phyloP scores from a whole-genome alignment of 2,797 vertebrate genomes.

The Mus minutoides region DNA sequence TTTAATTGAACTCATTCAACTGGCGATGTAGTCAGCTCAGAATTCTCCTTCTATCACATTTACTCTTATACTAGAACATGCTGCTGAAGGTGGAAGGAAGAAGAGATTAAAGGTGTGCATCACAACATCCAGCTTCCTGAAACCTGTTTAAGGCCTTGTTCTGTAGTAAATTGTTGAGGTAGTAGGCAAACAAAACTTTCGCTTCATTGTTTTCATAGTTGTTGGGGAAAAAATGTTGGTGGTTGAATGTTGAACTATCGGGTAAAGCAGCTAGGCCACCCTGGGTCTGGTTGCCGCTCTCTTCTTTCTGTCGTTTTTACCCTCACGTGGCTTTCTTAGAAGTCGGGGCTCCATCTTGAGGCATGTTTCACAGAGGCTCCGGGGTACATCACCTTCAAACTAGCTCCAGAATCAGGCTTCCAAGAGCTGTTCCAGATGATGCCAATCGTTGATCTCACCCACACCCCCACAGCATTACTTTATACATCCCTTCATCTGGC shows the following conservation, averaged over 20 bases:
- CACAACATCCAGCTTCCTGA: not conserved
- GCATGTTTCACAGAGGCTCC: not conserved
- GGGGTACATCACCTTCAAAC: not conserved
- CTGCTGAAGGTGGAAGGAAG: not conserved
- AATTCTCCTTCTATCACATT: not conserved
- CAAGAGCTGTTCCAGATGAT: not conserved
- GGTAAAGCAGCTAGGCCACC: not conserved
- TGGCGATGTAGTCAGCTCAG: not conserved
- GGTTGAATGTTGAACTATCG: not conserved
- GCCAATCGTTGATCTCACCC: too few species aligned
- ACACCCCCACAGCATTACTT: not conserved
- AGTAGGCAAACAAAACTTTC: not conserved
- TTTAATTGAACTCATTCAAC: not conserved
- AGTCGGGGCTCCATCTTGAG: not conserved
- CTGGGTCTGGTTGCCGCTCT: fast-evolving
- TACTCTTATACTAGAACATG: not conserved
- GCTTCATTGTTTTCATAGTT: not conserved
- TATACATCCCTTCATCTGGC: not conserved
- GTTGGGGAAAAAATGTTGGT: not conserved
- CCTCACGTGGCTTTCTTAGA: not conserved
- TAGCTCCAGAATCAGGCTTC: not conserved
- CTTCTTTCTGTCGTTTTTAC: not conserved
- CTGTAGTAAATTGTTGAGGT: not conserved
- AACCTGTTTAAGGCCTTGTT: not conserved
- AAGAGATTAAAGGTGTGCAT: not conserved